phyloP scores from a whole-genome alignment of 2,113 vertebrate genomes.

The Leuciscus idus region DNA sequence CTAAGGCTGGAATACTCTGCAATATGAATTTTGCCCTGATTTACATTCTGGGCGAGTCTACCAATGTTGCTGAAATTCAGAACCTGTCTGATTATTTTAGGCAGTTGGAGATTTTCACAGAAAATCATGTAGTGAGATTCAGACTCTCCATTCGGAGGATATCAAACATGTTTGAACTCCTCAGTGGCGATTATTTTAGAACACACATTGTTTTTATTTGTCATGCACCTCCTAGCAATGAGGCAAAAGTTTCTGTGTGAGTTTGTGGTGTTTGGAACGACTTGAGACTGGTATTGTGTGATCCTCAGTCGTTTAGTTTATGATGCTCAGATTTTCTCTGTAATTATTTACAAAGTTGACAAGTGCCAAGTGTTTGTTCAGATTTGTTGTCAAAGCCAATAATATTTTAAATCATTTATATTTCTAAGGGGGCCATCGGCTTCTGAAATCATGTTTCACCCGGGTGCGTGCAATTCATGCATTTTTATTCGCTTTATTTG shows the following conservation, averaged over 20 bases:
- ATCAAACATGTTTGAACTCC: background rate
- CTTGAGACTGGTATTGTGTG: background rate
- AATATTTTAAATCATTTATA: too few relatives aligned
- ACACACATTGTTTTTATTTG: background rate
- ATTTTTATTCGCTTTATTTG: too few relatives aligned
- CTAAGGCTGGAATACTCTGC: background rate
- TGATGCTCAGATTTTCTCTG: background rate
- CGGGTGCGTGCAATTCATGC: too few relatives aligned
- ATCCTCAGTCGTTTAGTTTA: background rate
- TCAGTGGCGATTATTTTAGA: background rate
- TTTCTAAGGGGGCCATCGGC: too few relatives aligned
- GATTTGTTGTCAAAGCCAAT: background rate
- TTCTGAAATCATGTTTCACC: background rate
- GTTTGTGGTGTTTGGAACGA: background rate
- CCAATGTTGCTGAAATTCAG: background rate
- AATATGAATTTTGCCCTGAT: background rate
- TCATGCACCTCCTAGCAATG: background rate
- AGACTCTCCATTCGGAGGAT: background rate
- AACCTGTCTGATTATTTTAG: background rate
- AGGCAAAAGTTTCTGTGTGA: background rate
- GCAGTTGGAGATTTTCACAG: background rate
- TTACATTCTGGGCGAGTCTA: background rate
- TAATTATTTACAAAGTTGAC: background rate
- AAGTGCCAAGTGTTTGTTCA: background rate
- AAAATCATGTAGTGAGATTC: background rate